Base-by-base conservation (phyloP, 1,140 invertebrate species). In the Calephelis nemesis region DNA sequence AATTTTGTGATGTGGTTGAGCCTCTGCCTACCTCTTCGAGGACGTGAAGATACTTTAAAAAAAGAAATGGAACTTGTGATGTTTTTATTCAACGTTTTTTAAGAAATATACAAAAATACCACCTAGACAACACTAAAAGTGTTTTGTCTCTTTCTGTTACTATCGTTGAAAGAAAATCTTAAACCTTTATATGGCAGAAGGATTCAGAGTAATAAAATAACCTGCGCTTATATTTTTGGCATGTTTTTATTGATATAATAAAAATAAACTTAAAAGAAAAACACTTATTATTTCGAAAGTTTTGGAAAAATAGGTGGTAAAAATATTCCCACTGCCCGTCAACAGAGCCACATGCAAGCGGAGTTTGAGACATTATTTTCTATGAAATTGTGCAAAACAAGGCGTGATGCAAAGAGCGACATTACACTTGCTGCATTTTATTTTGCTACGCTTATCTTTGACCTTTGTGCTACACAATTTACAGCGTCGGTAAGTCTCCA, bases 401-500 rank as follows among this genome's bases (percentile, higher is more conserved):
- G 74, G 77, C 45, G 40, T 66, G 47, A 78, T 76, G 65, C 77
- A 78, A 67, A 78, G 69, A 47, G 72, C 65, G 30, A 80, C 74
- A 60, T 75, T 65, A 69, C 76, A 77, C 50, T 72, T 77, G 6
- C 64, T 67, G 65, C 79, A 78, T 67, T 68, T 74, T 67, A 79
- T 74, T 73, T 77, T 79, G 48, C 49, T 68, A 48, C 75, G 47
- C 63, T 76, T 78, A 69, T 82, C 63, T 47, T 77, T 75, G 19
- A 62, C 60, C 39, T 77, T 77, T 63, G 79, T 78, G 73, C 79
- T 78, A 39, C 79, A 81, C 52, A 76, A 63, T 70, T 63, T 71
- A 62, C 74, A 79, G 42, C 76, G 71, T 73, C 65, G 60, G 62
- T 81, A 79, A 62, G 72, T 67, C 47, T 65, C 45, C 69, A 68